A percentile compares a stretch with the other conserved stretches of the same genome.
Conservation (phyloP, 2,888 invertebrate species). For the Melanargia galathea region DNA sequence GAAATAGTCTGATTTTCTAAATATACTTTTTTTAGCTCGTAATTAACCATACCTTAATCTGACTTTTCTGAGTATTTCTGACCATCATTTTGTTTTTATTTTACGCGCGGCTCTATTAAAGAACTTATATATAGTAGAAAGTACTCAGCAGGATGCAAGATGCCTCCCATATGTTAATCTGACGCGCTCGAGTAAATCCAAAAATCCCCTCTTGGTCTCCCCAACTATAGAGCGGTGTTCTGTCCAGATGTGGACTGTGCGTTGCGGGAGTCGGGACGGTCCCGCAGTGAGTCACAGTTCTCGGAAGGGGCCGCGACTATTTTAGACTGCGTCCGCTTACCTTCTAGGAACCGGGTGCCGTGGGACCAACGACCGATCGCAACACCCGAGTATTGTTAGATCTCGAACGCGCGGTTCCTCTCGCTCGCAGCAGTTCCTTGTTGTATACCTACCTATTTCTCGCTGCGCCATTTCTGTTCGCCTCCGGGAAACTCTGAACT, state of each 20-base stretch:
- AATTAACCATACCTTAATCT: too few species aligned
- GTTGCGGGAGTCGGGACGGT: constrained; percentile 68
- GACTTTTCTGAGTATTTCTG: too few species aligned
- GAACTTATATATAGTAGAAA: too few species aligned
- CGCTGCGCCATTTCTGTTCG: constrained; percentile 50
- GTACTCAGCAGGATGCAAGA: too few species aligned
- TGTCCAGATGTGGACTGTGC: constrained; percentile 75
- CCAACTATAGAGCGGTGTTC: constrained; percentile 46
- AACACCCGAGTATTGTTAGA: constrained; percentile 77
- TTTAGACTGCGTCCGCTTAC: constrained; percentile 81
- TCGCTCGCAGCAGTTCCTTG: constrained; percentile 56
- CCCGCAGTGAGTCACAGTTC: constrained; percentile 73
- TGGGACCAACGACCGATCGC: constrained; percentile 80
- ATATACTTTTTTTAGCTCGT: too few species aligned
- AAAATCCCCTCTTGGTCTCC: too few species aligned
- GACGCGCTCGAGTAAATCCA: too few species aligned
- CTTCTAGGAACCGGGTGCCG: constrained; percentile 74
- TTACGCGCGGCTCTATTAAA: too few species aligned
- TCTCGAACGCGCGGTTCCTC: constrained; percentile 70
- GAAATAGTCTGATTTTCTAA: too few species aligned
- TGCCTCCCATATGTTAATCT: too few species aligned
- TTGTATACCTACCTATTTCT: too few species aligned
- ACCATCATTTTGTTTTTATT: too few species aligned
- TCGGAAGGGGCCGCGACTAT: constrained; percentile 78
- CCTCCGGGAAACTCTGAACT: constrained; percentile 51